phyloP scores from a whole-genome alignment of 2,888 invertebrate species.

The Xanthorhoe designata region DNA sequence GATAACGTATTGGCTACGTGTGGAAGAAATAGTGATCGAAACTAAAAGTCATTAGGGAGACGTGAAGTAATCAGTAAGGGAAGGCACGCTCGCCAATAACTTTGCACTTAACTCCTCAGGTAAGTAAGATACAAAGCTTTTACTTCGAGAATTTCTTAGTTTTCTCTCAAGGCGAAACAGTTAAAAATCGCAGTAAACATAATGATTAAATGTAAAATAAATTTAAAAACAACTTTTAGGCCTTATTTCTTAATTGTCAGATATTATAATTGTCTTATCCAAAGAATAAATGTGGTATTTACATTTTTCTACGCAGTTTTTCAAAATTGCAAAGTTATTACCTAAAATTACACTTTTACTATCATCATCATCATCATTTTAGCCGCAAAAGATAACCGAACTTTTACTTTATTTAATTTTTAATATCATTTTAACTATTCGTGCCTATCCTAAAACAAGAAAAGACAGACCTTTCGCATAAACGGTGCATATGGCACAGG shows the following conservation, averaged over 20 bases:
- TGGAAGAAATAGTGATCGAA: conserved; percentile 52
- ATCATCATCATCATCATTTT: too few species aligned
- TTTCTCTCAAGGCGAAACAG: conserved; percentile 22
- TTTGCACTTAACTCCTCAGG: conserved; percentile 60
- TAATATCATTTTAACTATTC: too few species aligned
- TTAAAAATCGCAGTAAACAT: conserved; percentile 10
- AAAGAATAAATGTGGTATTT: too few species aligned
- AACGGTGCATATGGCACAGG: conserved; percentile 22
- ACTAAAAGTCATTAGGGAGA: conserved; percentile 62
- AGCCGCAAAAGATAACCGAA: too few species aligned
- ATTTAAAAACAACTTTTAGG: not conserved
- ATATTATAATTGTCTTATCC: too few species aligned
- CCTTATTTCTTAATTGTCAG: too few species aligned
- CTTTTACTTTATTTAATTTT: too few species aligned
- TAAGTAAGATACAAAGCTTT: conserved; percentile 28
- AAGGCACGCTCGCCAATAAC: conserved; percentile 54
- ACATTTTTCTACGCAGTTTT: too few species aligned
- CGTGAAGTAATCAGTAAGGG: conserved; percentile 62
- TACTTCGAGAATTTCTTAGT: conserved; percentile 19
- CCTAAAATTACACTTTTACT: too few species aligned
- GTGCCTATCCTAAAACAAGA: too few species aligned
- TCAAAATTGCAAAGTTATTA: too few species aligned
- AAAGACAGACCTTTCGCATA: conserved; percentile 13
- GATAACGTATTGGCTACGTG: conserved; percentile 54
- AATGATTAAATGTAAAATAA: not conserved